These are phyloP conservation scores for Epicampocera succincta DNA, from an alignment of 2,888 invertebrate species.

Conservation along the genomic window DNA sequence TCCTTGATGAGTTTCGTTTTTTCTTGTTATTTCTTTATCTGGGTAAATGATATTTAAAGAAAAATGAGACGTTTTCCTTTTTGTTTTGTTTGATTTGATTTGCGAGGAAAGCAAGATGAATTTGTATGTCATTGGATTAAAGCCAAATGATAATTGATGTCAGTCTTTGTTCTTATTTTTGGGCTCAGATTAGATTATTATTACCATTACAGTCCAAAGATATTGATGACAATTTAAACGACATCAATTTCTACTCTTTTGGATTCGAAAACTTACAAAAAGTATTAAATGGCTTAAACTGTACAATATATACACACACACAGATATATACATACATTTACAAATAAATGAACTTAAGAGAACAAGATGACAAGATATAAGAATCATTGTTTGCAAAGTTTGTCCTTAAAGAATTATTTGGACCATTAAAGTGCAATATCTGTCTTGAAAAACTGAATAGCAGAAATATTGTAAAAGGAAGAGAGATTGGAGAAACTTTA, in stretches of 20 bases:
- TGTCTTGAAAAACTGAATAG: no score
- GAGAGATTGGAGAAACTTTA: no score
- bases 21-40: background rate
- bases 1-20: slow-evolving; percentile 43
- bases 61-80: slow-evolving; percentile 2
- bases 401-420: no score
- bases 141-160: slow-evolving; percentile 66
- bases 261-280: background rate
- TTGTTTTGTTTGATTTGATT: background rate
- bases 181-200: slow-evolving; percentile 52
- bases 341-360: no score
- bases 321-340: no score
- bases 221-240: slow-evolving; percentile 60
- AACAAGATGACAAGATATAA: no score
- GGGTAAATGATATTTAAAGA: slow-evolving; percentile 2
- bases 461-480: no score
- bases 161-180: slow-evolving; percentile 39
- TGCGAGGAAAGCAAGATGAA: slow-evolving; percentile 5
- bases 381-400: no score
- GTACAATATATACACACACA: no score
- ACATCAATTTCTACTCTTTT: slow-evolving; percentile 27
- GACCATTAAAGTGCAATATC: no score
- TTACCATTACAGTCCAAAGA: slow-evolving; percentile 36
- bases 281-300: background rate
- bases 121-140: slow-evolving; percentile 60